Base-by-base conservation (phyloP, 2,888 invertebrate species). In the Lepidocyrtoides sp. region DNA sequence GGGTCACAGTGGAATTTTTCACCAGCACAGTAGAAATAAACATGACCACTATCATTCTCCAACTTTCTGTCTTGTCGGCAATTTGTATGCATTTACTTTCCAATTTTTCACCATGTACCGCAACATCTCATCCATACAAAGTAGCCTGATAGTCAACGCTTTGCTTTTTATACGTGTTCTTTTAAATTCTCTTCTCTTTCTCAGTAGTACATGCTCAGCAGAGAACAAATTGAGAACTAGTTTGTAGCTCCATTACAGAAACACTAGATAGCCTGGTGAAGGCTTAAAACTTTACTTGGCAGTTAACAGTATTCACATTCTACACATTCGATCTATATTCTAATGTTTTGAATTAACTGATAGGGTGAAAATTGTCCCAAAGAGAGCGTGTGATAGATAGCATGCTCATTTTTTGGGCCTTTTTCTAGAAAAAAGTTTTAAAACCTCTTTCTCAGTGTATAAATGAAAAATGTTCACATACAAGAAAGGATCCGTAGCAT, bases 41-140 rank as follows among this genome's bases (percentile, higher is more conserved):
- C 79, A 86, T 77, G 89, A 82, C 81, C 57, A 81, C 63, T 69
- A 75, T 48, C 75, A 48, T 48, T 75, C 26, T 14, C 12, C 8
- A 72, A 77, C 48, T 69, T 75, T 72, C 63, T 86, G 41, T 41
- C 44, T 91, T 91, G 86, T 81, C 91, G 91, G 91, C 91, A 91
- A 86, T 91, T 91, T 91, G 86, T 91, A 91, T 91, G 88, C 82
- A 82, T 88, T 88, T 82, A 57, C 41, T 48, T 87, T 72, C 72
- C 81, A 66, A 12, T 81, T 54, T 32, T 88, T 88, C 41, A 72
- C 88, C 88, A 72, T 69, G 81, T 44, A 29, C 32, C 1, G 12
- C 44, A 36, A 36, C 88, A 87, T 82, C 88, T 82, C 82, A 88
- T 88, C 66, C 88, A 88, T 88, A 88, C 82, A 81, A 88, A 88